Evolutionary conservation across 2,113 vertebrate genomes (phyloP).

Genomic region (Pluvialis apricaria): DNA sequence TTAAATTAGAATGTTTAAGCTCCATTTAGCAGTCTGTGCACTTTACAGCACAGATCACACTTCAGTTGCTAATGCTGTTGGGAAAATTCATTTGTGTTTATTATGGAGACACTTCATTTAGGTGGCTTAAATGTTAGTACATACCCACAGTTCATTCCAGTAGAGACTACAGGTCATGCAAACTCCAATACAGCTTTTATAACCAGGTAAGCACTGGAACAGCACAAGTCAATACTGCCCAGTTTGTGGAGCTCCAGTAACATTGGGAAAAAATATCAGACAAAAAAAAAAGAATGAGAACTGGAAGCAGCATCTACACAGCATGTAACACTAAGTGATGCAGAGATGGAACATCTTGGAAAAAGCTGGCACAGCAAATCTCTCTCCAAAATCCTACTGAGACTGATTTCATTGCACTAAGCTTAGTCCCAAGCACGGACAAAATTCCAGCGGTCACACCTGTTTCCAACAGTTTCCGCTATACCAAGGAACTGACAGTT

Average conservation of each 20-base stretch:
- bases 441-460: not conserved
- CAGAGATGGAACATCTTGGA: not conserved
- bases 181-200: not conserved
- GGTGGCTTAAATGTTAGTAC: not conserved
- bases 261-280: not conserved
- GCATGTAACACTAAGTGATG: not conserved
- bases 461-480: not conserved
- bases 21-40: not conserved
- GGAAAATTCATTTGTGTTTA: not conserved
- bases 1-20: not conserved
- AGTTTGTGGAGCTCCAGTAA: not conserved
- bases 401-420: not conserved
- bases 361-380: not conserved
- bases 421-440: not conserved
- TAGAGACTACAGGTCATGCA: not conserved
- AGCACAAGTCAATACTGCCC: not conserved
- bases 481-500: rapidly evolving
- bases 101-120: not conserved
- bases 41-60: not conserved
- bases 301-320: not conserved
- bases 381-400: not conserved
- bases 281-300: not conserved
- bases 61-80: not conserved
- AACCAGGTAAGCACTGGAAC: not conserved
- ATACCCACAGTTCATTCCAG: not conserved